These are phyloP conservation scores for Heterochromis multidens DNA, from an alignment of 2,113 vertebrate genomes.

Conservation along the genomic window DNA sequence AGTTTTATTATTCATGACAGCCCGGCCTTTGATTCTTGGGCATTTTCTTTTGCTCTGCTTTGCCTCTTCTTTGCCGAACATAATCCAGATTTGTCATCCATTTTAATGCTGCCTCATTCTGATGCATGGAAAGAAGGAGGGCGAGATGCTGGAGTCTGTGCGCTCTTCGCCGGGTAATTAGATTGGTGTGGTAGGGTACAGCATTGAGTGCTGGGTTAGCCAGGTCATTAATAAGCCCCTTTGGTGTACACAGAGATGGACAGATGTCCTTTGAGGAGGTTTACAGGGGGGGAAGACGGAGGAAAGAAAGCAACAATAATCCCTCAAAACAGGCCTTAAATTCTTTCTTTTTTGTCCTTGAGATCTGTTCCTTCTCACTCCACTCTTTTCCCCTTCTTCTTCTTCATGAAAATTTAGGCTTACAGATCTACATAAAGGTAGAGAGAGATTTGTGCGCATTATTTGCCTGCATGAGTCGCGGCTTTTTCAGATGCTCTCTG, in stretches of 20 bases:
- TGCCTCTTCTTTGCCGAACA: conserved; percentile 29
- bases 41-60: conserved; percentile 35
- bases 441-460: conserved; percentile 18
- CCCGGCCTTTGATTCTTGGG: conserved; percentile 43
- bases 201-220: conserved; percentile 48
- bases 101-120: conserved; percentile 59
- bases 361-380: background rate
- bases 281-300: conserved; percentile 16
- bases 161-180: conserved; percentile 57
- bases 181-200: conserved; percentile 44
- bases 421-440: conserved; percentile 2
- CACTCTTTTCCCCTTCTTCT: background rate
- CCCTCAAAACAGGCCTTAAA: conserved; percentile 3
- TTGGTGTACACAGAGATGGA: conserved; percentile 45
- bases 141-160: conserved; percentile 36
- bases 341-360: background rate
- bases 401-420: conserved; percentile 6
- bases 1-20: conserved; percentile 68
- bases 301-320: conserved; percentile 15
- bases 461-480: background rate
- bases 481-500: conserved; percentile 33
- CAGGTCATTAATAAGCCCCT: conserved; percentile 59
- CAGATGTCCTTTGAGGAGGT: conserved; percentile 55
- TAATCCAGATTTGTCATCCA: conserved; percentile 60
- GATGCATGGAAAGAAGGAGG: conserved; percentile 31